Percentiles rank a stretch among this genome's conserved stretches.
These are phyloP conservation scores for Carabus problematicus DNA, from an alignment of 2,888 invertebrate genomes.

Conservation along the genomic window DNA sequence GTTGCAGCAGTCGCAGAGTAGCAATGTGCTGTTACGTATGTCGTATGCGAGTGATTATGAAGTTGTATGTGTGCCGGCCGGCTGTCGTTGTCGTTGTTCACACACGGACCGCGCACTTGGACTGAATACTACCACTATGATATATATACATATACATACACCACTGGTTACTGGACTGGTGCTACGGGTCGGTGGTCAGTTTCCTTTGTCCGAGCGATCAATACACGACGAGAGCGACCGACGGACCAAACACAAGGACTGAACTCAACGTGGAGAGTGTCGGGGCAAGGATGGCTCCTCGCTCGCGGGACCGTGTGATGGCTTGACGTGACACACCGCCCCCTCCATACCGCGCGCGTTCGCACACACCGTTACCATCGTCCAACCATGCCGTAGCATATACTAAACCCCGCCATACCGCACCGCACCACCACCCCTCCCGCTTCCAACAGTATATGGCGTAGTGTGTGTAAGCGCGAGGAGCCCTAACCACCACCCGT, in stretches of 20 bases:
- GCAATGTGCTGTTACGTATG: slow-evolving; percentile 40
- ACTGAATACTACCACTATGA: slow-evolving; percentile 14
- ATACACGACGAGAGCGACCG: slow-evolving; percentile 54
- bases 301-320: slow-evolving; percentile 56
- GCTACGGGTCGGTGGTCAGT: slow-evolving; percentile 60
- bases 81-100: slow-evolving; percentile 7
- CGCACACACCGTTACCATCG: slow-evolving; percentile 48
- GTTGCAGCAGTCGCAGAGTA: slow-evolving; percentile 52
- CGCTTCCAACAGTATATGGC: no score
- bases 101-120: slow-evolving; percentile 6
- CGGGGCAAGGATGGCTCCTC: slow-evolving; percentile 32
- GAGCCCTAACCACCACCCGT: no score
- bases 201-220: slow-evolving; percentile 61
- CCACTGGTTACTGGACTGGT: slow-evolving; percentile 7
- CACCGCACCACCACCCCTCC: no score
- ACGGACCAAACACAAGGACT: slow-evolving; percentile 52
- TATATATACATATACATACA: no score
- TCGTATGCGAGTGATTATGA: no score
- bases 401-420: slow-evolving; percentile 32
- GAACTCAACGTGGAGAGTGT: slow-evolving; percentile 50
- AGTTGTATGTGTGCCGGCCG: not conserved
- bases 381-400: slow-evolving; percentile 19
- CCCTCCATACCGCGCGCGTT: slow-evolving; percentile 61
- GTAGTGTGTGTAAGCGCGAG: no score
- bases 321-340: slow-evolving; percentile 68